A percentile compares a stretch with the other conserved stretches of the same genome.
phyloP scores from a whole-genome alignment of 2,113 vertebrate genomes.

The Corythoichthys intestinalis region DNA sequence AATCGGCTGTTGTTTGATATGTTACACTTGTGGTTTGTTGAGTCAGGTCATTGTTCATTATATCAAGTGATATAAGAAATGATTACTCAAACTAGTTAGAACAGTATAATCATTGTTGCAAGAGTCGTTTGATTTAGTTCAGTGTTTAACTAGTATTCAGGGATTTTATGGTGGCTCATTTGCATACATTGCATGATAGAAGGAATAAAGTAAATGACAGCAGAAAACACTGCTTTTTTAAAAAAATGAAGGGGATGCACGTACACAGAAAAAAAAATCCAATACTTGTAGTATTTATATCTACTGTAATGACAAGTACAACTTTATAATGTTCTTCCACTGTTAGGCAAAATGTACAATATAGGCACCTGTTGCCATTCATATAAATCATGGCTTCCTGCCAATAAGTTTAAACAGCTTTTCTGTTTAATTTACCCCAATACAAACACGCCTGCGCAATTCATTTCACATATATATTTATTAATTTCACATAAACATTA shows the following conservation, averaged over 20 bases:
- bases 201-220: too few species aligned
- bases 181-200: neutral
- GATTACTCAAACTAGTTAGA: neutral
- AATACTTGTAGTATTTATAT: too few species aligned
- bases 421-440: neutral
- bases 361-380: neutral
- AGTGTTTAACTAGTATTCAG: too few species aligned
- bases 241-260: too few species aligned
- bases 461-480: neutral
- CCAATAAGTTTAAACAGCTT: neutral
- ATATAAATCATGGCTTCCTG: neutral
- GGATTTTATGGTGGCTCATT: neutral
- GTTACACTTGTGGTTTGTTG: neutral
- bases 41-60: neutral
- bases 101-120: neutral
- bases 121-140: neutral
- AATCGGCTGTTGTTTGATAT: neutral
- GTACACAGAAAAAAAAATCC: too few species aligned
- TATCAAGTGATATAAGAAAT: neutral
- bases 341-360: neutral
- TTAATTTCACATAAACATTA: neutral
- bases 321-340: neutral
- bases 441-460: neutral
- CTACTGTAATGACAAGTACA: neutral
- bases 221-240: too few species aligned